Evolutionary conservation across 2,113 vertebrate species (phyloP), one percentile per base, ranked within the genome.

Genomic region (Alligator mississippiensis): DNA sequence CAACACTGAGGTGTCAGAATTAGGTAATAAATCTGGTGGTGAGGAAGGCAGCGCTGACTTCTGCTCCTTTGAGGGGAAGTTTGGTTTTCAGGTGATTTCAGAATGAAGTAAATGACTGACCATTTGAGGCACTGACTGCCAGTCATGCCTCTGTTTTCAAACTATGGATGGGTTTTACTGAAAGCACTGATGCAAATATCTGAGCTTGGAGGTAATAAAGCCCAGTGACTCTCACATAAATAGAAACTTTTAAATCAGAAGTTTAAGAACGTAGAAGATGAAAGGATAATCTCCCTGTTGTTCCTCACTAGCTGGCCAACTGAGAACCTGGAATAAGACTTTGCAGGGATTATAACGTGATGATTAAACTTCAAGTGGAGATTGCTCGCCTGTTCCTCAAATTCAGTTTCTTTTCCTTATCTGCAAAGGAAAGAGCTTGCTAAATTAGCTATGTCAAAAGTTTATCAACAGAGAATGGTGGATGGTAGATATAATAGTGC

Each of bases 361-460:
- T 85, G 66, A 91, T 90, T 96, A 94, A 96, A 91, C 34, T 77
- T 87, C 80, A 88, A 93, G 88, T 79, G 84, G 89, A 63, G 90
- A 87, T 87, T 82, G 57, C 25, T 88, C 7, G 38, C 14, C 70
- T 68, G 24, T 25, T 62, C 82, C 92, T 94, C 79, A 81, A 93
- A 58, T 58, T 77, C 38, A 11, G 55, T 27, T 38, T 61, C 30
- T 55, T 91, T 81, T 84, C 57, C 34, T 68, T 86, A 28, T 93
- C 78, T 88, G 19, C 6, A 91, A 82, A 78, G 92, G 85, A 79
- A 92, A 92, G 79, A 34, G 17, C 22, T 82, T 18, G 28, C 79
- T 88, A 54, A 83, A 68, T 77, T 88, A 78, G 3, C 2, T 68
- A 84, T 90, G 88, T 60, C 7, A 1, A 60, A 47, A 85, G 80